A percentile compares a stretch with the other conserved stretches of the same genome.
These are phyloP conservation scores for Sebastes umbrosus DNA, from an alignment of 2,797 vertebrate species.

Conservation along the genomic window DNA sequence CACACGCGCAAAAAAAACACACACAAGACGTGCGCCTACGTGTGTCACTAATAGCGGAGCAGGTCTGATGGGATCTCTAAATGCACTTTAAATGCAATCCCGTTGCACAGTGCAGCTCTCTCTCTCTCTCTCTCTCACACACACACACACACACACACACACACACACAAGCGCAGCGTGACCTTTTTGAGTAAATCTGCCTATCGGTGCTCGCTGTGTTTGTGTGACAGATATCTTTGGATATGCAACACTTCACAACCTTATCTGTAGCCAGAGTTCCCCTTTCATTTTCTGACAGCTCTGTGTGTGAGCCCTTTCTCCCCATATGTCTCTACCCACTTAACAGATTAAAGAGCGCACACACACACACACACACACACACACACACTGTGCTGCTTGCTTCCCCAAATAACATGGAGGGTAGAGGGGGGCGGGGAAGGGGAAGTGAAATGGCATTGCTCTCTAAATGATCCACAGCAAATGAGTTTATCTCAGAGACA, in stretches of 20 bases:
- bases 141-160: background rate
- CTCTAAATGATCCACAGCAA: conserved; percentile 75
- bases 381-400: conserved; percentile 29
- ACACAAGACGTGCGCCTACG: background rate
- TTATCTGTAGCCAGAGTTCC: conserved; percentile 62
- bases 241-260: conserved; percentile 61
- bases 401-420: conserved; percentile 48
- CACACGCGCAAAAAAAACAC: background rate
- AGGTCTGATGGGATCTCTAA: conserved; percentile 41
- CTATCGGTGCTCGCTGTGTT: conserved; percentile 49
- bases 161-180: conserved; percentile 31
- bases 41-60: conserved; percentile 2
- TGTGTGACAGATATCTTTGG: conserved; percentile 62
- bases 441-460: conserved; percentile 52
- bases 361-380: background rate
- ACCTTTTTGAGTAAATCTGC: conserved; percentile 66
- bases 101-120: background rate
- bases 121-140: background rate
- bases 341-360: conserved; percentile 66
- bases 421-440: background rate
- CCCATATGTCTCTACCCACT: conserved; percentile 63
- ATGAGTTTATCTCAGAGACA: conserved; percentile 73
- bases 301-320: conserved; percentile 35
- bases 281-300: conserved; percentile 64
- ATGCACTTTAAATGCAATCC: conserved; percentile 21